Conservation (phyloP, 2,113 vertebrate genomes). For the Pteruthius melanotis region DNA sequence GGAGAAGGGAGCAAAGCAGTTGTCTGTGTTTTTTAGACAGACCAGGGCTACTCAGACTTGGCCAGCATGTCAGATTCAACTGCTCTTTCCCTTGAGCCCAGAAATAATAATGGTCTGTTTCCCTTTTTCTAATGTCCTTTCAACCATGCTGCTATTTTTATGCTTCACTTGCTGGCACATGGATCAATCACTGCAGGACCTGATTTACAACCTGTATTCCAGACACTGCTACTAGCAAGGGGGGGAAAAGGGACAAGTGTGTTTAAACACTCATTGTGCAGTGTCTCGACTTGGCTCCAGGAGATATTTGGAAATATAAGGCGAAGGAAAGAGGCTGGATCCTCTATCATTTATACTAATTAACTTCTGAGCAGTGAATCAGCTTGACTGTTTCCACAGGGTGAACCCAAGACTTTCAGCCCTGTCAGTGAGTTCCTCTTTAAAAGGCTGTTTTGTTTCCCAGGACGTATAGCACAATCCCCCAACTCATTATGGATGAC, state of each 20-base stretch:
- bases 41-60: neutral
- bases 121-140: neutral
- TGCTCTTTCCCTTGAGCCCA: neutral
- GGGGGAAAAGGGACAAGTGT: neutral
- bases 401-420: neutral
- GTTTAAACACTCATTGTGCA: slow-evolving; percentile 21
- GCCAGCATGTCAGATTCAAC: neutral
- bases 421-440: neutral
- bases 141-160: slow-evolving; percentile 37
- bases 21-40: neutral
- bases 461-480: neutral
- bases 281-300: neutral
- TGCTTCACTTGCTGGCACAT: slow-evolving; percentile 4
- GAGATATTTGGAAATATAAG: neutral
- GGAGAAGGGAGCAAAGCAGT: neutral
- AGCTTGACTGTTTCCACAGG: neutral
- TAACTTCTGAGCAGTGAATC: neutral
- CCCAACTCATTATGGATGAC: neutral
- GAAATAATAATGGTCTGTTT: slow-evolving; percentile 33
- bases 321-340: neutral
- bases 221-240: neutral
- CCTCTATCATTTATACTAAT: slow-evolving; percentile 8
- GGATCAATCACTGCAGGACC: slow-evolving; percentile 8
- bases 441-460: neutral
- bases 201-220: slow-evolving; percentile 49